These are phyloP conservation scores for Planococcus citri DNA, from an alignment of 1,140 invertebrate species.

Conservation along the genomic window DNA sequence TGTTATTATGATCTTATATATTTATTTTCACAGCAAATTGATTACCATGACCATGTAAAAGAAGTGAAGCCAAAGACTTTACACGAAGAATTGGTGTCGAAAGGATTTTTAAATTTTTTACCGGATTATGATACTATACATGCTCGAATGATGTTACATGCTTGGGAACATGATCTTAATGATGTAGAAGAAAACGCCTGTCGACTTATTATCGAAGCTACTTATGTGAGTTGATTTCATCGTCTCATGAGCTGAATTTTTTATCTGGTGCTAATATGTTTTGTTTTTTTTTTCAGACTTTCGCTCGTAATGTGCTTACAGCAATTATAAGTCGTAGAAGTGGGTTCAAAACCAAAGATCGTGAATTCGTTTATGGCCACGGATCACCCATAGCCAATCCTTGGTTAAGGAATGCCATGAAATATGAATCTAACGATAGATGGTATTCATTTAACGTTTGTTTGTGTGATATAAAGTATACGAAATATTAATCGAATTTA, in stretches of 20 bases:
- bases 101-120: slow-evolving; percentile 46
- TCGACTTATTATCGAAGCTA: slow-evolving; percentile 56
- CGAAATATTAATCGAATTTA: no score
- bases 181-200: slow-evolving; percentile 63
- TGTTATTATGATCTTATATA: neutral
- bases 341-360: slow-evolving; percentile 53
- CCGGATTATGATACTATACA: slow-evolving; percentile 64
- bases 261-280: neutral
- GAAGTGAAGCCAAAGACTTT: slow-evolving; percentile 28
- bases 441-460: no score
- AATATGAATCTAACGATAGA: slow-evolving; percentile 36
- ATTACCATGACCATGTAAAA: slow-evolving; percentile 20
- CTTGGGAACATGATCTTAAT: slow-evolving; percentile 68
- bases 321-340: slow-evolving; percentile 55
- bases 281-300: slow-evolving; percentile 35
- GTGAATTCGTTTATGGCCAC: slow-evolving; percentile 54
- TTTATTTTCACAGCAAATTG: slow-evolving; percentile 5
- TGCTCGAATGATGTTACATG: slow-evolving; percentile 61
- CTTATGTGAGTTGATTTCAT: slow-evolving; percentile 38
- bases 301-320: slow-evolving; percentile 63
- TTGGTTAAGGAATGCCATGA: slow-evolving; percentile 45
- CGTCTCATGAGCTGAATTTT: neutral
- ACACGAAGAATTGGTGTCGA: slow-evolving; percentile 39
- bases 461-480: no score
- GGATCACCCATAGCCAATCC: slow-evolving; percentile 55